Percentiles rank a stretch among this genome's conserved stretches.
phyloP scores from a whole-genome alignment of 2,888 invertebrate species.

The Rhagonycha lutea region DNA sequence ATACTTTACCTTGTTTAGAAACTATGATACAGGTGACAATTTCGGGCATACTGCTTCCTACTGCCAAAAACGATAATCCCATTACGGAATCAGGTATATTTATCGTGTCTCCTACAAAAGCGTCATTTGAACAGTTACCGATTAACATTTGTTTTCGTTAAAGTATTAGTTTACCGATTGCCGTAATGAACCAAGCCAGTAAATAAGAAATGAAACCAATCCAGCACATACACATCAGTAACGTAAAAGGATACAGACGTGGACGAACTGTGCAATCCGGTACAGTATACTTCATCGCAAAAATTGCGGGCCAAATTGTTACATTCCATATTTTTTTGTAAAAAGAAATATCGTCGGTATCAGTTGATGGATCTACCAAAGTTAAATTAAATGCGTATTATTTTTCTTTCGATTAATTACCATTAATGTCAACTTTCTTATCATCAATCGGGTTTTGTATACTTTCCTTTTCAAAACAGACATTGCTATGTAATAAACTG shows the following conservation, averaged over 20 bases:
- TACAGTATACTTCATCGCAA: slow-evolving; percentile 68
- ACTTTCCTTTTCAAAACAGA: background rate
- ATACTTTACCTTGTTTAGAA: slow-evolving; percentile 66
- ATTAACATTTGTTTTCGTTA: background rate
- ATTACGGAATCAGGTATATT: slow-evolving; percentile 79
- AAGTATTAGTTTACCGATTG: slow-evolving; percentile 62
- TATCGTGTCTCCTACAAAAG: slow-evolving; percentile 67
- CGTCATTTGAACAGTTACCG: background rate
- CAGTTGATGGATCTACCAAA: slow-evolving; percentile 12
- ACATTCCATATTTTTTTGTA: slow-evolving; percentile 59
- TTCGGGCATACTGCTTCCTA: slow-evolving; percentile 81
- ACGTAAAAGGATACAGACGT: slow-evolving; percentile 65
- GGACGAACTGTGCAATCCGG: slow-evolving; percentile 69
- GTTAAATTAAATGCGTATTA: background rate
- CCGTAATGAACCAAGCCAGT: slow-evolving; percentile 78
- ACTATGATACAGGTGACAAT: slow-evolving; percentile 80
- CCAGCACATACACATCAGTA: slow-evolving; percentile 76
- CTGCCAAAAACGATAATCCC: slow-evolving; percentile 78
- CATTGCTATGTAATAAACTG: background rate
- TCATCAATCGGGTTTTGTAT: background rate
- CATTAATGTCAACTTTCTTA: background rate
- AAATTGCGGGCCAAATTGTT: slow-evolving; percentile 70
- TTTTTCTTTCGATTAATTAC: background rate
- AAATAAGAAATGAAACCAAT: slow-evolving; percentile 75
- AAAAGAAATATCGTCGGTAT: slow-evolving; percentile 57